A percentile compares a stretch with the other conserved stretches of the same genome.
phyloP scores from a whole-genome alignment of 2,113 vertebrate genomes.

The Chelonoidis abingdonii region DNA sequence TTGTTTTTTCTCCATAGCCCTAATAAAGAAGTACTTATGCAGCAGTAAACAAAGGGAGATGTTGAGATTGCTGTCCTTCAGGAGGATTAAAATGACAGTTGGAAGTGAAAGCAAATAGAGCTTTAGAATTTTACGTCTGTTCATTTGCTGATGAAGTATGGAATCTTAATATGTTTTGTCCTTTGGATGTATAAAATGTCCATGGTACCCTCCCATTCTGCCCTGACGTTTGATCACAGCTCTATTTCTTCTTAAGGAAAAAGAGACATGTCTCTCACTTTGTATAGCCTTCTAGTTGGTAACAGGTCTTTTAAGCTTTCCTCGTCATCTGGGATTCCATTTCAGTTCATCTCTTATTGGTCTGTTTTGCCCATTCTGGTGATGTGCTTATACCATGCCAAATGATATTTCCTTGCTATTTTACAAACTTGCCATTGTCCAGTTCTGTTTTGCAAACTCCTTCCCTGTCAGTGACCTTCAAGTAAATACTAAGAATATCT shows the following conservation, averaged over 20 bases:
- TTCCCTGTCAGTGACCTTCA: conserved; percentile 32
- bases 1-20: conserved; percentile 54
- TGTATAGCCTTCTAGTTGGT: conserved; percentile 19
- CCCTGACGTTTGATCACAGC: background rate
- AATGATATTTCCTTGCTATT: conserved; percentile 47
- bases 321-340: conserved; percentile 36
- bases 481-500: background rate
- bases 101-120: conserved; percentile 63
- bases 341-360: conserved; percentile 29
- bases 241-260: conserved; percentile 44
- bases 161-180: conserved; percentile 23
- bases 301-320: conserved; percentile 38
- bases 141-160: conserved; percentile 34
- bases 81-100: conserved; percentile 64
- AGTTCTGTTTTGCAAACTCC: background rate
- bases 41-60: conserved; percentile 64
- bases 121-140: conserved; percentile 37
- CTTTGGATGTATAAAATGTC: background rate
- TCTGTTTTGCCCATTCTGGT: conserved; percentile 12
- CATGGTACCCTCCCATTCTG: background rate
- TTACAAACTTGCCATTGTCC: conserved; percentile 31
- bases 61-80: conserved; percentile 76
- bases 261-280: background rate
- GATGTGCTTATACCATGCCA: background rate
- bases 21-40: conserved; percentile 55